Evolutionary conservation across 2,113 vertebrate species (phyloP).

Genomic region (Scomber colias): DNA sequence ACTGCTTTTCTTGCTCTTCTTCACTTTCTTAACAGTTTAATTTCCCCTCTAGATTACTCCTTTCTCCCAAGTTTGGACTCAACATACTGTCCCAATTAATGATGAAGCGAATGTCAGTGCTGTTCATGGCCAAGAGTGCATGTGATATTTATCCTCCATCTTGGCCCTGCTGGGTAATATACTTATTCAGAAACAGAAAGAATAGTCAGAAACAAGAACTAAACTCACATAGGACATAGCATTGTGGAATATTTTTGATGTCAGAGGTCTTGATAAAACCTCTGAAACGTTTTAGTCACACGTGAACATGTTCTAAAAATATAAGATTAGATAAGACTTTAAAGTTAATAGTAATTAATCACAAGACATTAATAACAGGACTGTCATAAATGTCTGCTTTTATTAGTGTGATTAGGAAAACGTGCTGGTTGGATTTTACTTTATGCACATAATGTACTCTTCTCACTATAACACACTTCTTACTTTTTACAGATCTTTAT

Average conservation of each 20-base stretch:
- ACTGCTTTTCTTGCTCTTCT: not conserved
- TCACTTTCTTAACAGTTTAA: not conserved
- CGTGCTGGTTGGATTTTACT: not conserved
- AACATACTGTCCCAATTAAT: not conserved
- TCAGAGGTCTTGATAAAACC: too few species aligned
- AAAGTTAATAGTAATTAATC: not conserved
- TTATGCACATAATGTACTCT: too few species aligned
- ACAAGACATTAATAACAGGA: not conserved
- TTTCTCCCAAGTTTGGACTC: not conserved
- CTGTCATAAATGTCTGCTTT: not conserved
- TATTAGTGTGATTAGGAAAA: not conserved
- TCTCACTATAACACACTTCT: too few species aligned
- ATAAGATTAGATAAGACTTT: not conserved
- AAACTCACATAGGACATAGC: not conserved
- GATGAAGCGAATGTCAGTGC: not conserved
- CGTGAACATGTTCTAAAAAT: too few species aligned
- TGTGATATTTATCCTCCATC: not conserved
- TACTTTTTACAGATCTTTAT: too few species aligned
- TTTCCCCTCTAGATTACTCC: too few species aligned
- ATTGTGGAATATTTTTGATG: not conserved
- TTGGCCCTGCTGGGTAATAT: too few species aligned
- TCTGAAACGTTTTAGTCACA: too few species aligned
- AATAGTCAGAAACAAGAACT: not conserved
- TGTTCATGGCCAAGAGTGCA: not conserved
- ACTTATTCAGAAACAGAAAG: not conserved